These are phyloP conservation scores for Bemisia tabaci DNA, from an alignment of 1,140 invertebrate species.

Conservation along the genomic window DNA sequence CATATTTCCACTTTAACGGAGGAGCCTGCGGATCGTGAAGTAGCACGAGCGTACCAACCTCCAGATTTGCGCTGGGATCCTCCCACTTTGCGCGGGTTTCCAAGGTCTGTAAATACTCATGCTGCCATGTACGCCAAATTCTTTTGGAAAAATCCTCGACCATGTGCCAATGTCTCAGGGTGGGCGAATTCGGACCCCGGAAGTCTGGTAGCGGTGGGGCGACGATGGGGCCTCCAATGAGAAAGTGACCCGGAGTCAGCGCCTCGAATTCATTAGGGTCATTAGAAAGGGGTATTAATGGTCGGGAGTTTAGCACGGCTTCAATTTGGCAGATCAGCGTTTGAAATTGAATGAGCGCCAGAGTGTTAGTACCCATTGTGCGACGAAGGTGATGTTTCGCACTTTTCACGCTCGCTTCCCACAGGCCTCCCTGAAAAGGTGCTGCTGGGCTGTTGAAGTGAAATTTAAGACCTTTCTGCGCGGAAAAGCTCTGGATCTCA, in stretches of 20 bases:
- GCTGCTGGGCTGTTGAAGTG: slow-evolving; percentile 10
- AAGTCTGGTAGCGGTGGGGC: neutral
- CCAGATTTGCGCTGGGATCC: slow-evolving; percentile 13
- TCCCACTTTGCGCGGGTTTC: slow-evolving; percentile 24
- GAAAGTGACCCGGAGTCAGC: slow-evolving; percentile 23
- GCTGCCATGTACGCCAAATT: slow-evolving; percentile 27
- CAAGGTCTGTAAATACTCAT: slow-evolving; percentile 26
- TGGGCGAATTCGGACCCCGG: neutral
- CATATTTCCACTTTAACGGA: slow-evolving; percentile 25
- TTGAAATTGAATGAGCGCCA: slow-evolving; percentile 18
- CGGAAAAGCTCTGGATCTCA: too few species aligned
- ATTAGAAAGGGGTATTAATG: slow-evolving; percentile 15
- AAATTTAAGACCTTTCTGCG: too few species aligned
- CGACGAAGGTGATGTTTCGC: slow-evolving; percentile 21
- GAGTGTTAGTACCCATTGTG: slow-evolving; percentile 12
- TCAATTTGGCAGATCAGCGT: slow-evolving; percentile 20
- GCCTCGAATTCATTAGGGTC: slow-evolving; percentile 15
- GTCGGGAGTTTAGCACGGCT: slow-evolving; percentile 19
- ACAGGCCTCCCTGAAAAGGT: slow-evolving; percentile 13
- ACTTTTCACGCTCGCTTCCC: slow-evolving; percentile 22
- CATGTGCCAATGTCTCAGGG: slow-evolving; percentile 20
- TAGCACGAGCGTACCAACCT: slow-evolving; percentile 25
- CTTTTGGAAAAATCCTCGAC: slow-evolving; percentile 20
- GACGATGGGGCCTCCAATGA: slow-evolving; percentile 16
- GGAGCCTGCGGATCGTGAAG: slow-evolving; percentile 29